These are phyloP conservation scores for Drosophila pseudoananassae DNA, from an alignment of 1,140 invertebrate genomes.

Conservation along the genomic window DNA sequence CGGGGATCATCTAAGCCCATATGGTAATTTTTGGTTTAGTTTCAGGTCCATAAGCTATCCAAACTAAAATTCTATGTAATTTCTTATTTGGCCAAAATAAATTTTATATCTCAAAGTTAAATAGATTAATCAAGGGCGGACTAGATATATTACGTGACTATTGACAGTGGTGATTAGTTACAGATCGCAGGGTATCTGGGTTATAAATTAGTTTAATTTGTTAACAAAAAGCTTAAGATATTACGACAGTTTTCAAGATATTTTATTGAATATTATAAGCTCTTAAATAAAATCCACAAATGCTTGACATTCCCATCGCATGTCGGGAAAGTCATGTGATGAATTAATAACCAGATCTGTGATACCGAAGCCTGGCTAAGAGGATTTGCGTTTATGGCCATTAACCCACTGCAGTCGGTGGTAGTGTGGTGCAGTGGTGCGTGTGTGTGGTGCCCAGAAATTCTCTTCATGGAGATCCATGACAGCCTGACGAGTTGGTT, in stretches of 20 bases:
- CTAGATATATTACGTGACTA: too few relatives aligned
- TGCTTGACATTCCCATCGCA: neutral
- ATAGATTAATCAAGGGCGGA: neutral
- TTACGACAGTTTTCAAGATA: too few relatives aligned
- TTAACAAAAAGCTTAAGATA: too few relatives aligned
- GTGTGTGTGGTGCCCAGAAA: neutral
- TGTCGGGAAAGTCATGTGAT: slow-evolving; percentile 12
- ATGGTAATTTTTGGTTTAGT: neutral
- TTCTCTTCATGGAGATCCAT: neutral
- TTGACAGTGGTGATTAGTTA: too few relatives aligned
- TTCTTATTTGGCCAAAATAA: neutral
- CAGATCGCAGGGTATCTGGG: too few relatives aligned
- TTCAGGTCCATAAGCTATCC: neutral
- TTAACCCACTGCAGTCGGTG: slow-evolving; percentile 25
- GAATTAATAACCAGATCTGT: slow-evolving; percentile 39
- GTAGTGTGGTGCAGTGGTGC: neutral
- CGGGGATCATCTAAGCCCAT: slow-evolving; percentile 9
- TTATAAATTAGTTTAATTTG: too few relatives aligned
- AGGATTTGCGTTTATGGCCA: slow-evolving; percentile 52
- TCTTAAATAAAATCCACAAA: neutral
- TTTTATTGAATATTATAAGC: too few relatives aligned
- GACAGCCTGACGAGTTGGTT: neutral
- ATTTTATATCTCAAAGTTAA: neutral
- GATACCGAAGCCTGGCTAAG: slow-evolving; percentile 21
- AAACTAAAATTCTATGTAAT: neutral